phyloP scores from a whole-genome alignment of 2,113 vertebrate species.

The Paedocypris sp. region DNA sequence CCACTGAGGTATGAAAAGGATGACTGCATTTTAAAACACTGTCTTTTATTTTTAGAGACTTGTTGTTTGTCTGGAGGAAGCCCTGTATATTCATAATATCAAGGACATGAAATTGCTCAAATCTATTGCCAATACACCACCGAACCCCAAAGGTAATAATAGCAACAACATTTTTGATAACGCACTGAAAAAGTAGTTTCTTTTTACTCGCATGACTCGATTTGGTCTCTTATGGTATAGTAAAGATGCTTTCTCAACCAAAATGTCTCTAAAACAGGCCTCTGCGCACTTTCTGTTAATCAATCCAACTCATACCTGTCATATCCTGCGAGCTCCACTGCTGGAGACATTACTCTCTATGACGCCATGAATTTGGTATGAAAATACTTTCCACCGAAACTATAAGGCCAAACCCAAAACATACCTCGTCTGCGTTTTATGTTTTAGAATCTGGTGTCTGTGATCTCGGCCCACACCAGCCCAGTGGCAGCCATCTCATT shows the following conservation, averaged over 20 bases:
- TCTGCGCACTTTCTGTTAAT: slow-evolving; percentile 78
- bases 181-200: not conserved
- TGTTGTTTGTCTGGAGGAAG: slow-evolving; percentile 81
- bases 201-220: no score
- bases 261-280: slow-evolving; percentile 15
- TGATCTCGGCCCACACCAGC: slow-evolving; percentile 90
- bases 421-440: not conserved
- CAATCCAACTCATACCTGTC: slow-evolving; percentile 80
- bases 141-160: slow-evolving; percentile 79
- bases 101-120: slow-evolving; percentile 87
- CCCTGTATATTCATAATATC: slow-evolving; percentile 84
- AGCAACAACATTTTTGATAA: not conserved
- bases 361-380: slow-evolving; percentile 77
- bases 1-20: not conserved
- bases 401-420: no score
- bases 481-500: slow-evolving; percentile 86
- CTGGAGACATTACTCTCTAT: slow-evolving; percentile 79
- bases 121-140: slow-evolving; percentile 77
- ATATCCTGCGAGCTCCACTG: slow-evolving; percentile 75
- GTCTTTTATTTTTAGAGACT: slow-evolving; percentile 59
- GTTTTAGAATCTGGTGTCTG: slow-evolving; percentile 76
- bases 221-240: no score
- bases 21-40: not conserved
- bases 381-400: not conserved
- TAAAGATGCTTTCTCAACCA: no score